These are phyloP conservation scores for Meandrusa payeni DNA, from an alignment of 2,888 invertebrate genomes.

Conservation along the genomic window DNA sequence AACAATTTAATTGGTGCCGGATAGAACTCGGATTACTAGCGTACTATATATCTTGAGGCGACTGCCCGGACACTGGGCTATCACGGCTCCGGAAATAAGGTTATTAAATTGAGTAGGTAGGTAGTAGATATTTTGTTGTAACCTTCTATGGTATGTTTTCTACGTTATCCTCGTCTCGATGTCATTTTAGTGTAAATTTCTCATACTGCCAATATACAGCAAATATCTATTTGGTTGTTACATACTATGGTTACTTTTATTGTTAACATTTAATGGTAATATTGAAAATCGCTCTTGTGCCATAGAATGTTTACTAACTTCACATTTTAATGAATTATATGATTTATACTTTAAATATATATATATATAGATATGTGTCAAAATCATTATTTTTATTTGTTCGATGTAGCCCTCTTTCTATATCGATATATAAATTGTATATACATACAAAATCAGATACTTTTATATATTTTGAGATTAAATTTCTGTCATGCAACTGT, in stretches of 20 bases:
- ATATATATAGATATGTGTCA: no score
- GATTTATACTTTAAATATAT: no score
- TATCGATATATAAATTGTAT: conserved; percentile 42
- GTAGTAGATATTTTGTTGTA: conserved; percentile 11
- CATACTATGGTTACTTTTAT: conserved; percentile 23
- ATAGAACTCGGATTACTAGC: no score
- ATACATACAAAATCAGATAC: conserved; percentile 56
- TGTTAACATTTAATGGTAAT: conserved; percentile 28
- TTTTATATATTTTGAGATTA: conserved; percentile 74
- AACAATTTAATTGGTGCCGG: no score
- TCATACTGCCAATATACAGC: conserved; percentile 55
- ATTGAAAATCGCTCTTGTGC: conserved; percentile 48
- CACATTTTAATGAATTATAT: conserved; percentile 22
- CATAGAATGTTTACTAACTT: conserved; percentile 43
- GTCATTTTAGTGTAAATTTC: conserved; percentile 19
- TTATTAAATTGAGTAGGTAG: conserved; percentile 20
- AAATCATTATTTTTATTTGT: conserved; percentile 25
- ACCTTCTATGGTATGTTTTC: conserved; percentile 14
- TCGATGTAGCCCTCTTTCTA: conserved; percentile 26
- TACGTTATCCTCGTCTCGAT: background rate
- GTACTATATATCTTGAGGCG: no score
- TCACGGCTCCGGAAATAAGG: no score
- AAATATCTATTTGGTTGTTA: conserved; percentile 23
- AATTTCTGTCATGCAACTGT: conserved; percentile 54
- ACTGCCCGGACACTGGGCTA: no score